phyloP scores from a whole-genome alignment of 2,113 vertebrate genomes.

The Triplophysa tibetana region DNA sequence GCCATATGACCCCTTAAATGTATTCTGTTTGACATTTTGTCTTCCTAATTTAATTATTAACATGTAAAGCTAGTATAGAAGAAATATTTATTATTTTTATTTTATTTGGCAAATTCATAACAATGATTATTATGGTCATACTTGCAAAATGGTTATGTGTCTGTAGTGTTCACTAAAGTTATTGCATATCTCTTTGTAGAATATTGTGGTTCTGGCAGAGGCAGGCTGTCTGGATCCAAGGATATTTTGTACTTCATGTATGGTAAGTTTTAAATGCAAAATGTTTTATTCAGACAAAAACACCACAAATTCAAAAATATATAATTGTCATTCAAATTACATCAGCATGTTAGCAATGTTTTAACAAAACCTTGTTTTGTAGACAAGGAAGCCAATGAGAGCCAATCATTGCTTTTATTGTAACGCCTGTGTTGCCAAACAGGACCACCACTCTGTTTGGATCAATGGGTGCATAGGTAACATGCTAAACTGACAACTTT shows the following conservation, averaged over 20 bases:
- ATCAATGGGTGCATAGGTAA: constrained; percentile 87
- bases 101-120: too few relatives aligned
- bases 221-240: constrained; percentile 87
- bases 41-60: too few relatives aligned
- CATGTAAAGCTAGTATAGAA: too few relatives aligned
- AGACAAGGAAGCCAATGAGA: constrained; percentile 89
- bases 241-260: constrained; percentile 91
- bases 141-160: neutral
- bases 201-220: constrained; percentile 87
- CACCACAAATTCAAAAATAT: too few relatives aligned
- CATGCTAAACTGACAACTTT: neutral
- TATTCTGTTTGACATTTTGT: too few relatives aligned
- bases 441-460: constrained; percentile 92
- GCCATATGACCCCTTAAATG: too few relatives aligned
- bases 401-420: constrained; percentile 85
- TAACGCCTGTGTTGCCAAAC: constrained; percentile 86
- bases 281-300: too few relatives aligned
- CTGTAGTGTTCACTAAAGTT: too few relatives aligned
- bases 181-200: constrained; percentile 73
- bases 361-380: constrained; percentile 21
- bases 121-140: neutral
- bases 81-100: too few relatives aligned
- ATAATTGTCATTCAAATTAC: too few relatives aligned
- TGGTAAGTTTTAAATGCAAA: constrained; percentile 76
- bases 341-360: too few relatives aligned